phyloP scores from a whole-genome alignment of 2,888 invertebrate genomes.

The Xanthia icteritia region DNA sequence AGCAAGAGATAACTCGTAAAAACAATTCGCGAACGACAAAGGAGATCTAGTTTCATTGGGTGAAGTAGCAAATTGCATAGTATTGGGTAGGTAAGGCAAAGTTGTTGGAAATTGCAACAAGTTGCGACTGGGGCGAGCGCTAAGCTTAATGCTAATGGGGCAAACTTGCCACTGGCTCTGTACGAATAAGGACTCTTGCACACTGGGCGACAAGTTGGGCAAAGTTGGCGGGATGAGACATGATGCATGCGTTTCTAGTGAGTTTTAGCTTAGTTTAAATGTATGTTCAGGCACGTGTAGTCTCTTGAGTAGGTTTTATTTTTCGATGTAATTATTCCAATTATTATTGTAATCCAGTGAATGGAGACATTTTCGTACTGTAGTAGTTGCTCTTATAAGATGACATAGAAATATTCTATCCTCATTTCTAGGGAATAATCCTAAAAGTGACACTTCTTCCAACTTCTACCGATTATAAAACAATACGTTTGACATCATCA shows the following conservation, averaged over 20 bases:
- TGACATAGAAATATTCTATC: neutral
- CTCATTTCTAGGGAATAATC: neutral
- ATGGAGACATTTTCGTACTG: neutral
- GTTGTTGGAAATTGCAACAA: slow-evolving; percentile 78
- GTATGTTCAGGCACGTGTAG: slow-evolving; percentile 15
- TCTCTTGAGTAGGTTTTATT: neutral
- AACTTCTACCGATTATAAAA: neutral
- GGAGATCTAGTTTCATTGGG: slow-evolving; percentile 63
- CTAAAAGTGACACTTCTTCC: neutral
- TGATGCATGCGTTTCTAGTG: slow-evolving; percentile 46
- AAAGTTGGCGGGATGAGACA: slow-evolving; percentile 55
- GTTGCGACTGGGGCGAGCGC: slow-evolving; percentile 74
- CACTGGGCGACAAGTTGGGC: slow-evolving; percentile 62
- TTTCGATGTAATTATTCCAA: neutral
- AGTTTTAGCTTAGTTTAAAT: slow-evolving; percentile 36
- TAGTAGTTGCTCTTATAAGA: neutral
- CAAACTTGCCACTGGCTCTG: slow-evolving; percentile 71
- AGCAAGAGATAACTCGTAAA: slow-evolving; percentile 5
- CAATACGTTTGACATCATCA: neutral
- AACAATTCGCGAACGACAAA: slow-evolving; percentile 36
- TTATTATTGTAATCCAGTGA: neutral
- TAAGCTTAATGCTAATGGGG: slow-evolving; percentile 77
- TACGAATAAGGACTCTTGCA: slow-evolving; percentile 55
- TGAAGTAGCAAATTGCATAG: slow-evolving; percentile 69
- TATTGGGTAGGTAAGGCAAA: slow-evolving; percentile 68